Conservation (phyloP, 2,797 vertebrate species). For the Morus bassanus region DNA sequence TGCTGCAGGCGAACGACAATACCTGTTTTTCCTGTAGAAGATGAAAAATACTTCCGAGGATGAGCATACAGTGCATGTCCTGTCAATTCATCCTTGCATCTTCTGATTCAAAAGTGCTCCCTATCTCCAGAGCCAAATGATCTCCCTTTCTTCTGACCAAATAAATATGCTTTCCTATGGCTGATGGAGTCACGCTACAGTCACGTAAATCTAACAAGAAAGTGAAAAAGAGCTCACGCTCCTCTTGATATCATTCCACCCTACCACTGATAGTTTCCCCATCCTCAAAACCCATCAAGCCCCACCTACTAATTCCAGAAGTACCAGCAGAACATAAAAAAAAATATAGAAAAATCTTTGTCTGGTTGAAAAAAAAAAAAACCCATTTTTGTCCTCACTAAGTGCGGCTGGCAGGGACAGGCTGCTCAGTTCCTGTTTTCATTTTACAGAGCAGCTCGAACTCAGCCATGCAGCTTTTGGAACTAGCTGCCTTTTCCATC, state of each 20-base stretch:
- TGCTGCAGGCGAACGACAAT: background rate
- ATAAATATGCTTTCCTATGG: background rate
- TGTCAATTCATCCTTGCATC: fast-evolving
- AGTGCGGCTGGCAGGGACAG: background rate
- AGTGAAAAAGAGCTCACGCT: background rate
- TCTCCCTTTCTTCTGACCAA: background rate
- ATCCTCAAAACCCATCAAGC: background rate
- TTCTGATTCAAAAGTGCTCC: background rate
- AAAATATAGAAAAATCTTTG: background rate
- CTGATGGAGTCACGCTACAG: background rate
- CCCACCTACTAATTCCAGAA: background rate
- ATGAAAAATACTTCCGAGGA: background rate
- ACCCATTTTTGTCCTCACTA: background rate
- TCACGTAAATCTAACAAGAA: no score
- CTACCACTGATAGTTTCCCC: no score
- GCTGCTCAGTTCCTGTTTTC: background rate
- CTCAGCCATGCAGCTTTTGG: background rate
- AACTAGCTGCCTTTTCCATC: background rate
- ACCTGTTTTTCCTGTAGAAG: background rate
- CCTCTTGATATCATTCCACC: background rate
- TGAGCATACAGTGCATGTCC: background rate
- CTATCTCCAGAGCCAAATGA: background rate
- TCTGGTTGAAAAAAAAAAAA: background rate
- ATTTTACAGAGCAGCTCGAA: background rate
- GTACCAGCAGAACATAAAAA: background rate